Conservation (phyloP, 2,113 vertebrate species). For the Phasianus colchicus region DNA sequence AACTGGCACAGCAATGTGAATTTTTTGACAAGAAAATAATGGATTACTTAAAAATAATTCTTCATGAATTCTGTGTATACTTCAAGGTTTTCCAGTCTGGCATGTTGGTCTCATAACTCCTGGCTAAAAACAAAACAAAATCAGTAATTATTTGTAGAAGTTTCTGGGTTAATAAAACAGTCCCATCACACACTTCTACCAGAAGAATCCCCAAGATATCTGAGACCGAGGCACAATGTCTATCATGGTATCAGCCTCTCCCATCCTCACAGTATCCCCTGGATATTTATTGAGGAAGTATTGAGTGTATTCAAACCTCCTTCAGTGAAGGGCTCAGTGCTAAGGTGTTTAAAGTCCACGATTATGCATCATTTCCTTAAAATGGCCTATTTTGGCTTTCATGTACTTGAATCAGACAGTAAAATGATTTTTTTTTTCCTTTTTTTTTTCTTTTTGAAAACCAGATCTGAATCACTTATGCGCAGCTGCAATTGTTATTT, state of each 20-base stretch:
- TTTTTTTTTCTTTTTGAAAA: neutral
- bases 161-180: neutral
- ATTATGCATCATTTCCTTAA: slow-evolving; percentile 44
- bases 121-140: neutral
- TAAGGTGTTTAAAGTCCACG: neutral
- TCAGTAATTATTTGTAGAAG: neutral
- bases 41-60: neutral
- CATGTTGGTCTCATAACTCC: neutral
- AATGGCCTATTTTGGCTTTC: slow-evolving; percentile 36
- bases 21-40: neutral
- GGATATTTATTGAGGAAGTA: neutral
- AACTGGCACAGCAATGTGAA: neutral
- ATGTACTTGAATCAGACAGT: neutral
- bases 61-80: neutral
- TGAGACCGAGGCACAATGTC: neutral
- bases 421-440: neutral
- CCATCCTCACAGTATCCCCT: neutral
- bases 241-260: neutral
- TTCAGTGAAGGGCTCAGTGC: neutral
- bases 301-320: neutral
- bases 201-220: neutral
- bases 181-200: neutral
- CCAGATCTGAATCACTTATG: neutral
- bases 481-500: neutral
- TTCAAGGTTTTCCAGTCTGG: neutral